phyloP scores from a whole-genome alignment of 2,113 vertebrate species.

The Callospermophilus lateralis region DNA sequence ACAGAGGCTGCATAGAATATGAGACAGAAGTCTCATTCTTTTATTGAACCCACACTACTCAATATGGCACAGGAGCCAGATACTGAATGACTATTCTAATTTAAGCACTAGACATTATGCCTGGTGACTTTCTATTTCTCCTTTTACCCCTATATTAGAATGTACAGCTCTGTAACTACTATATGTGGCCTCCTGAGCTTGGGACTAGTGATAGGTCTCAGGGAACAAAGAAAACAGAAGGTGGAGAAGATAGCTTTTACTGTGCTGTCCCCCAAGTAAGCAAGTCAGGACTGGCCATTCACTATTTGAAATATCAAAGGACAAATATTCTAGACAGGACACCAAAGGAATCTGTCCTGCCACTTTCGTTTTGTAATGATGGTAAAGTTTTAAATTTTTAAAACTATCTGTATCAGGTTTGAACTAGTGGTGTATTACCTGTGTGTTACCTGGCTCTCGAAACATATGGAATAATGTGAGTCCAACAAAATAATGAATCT shows the following conservation, averaged over 20 bases:
- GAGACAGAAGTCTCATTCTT: not conserved
- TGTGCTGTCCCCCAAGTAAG: not conserved
- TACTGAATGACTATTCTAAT: not conserved
- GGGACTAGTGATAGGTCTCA: too few species aligned
- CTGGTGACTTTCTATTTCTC: not conserved
- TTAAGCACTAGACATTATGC: not conserved
- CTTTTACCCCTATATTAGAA: not conserved
- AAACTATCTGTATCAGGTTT: not conserved
- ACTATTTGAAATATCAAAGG: not conserved
- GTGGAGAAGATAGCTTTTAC: not conserved
- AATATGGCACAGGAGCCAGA: too few species aligned
- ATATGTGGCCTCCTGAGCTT: not conserved
- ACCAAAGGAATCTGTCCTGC: not conserved
- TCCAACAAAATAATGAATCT: not conserved
- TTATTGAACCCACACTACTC: not conserved
- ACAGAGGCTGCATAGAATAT: not conserved
- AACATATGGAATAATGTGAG: not conserved
- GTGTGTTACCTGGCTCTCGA: not conserved
- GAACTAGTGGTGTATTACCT: not conserved
- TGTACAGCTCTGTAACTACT: not conserved
- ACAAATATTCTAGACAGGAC: not conserved
- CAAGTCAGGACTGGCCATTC: rapidly evolving
- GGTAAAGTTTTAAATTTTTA: not conserved
- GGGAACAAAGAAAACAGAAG: not conserved
- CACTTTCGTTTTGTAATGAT: not conserved